A percentile compares a stretch with the other conserved stretches of the same genome.
Evolutionary conservation across 2,888 invertebrate species (phyloP).

Genomic region (Cheilosia impressa): DNA sequence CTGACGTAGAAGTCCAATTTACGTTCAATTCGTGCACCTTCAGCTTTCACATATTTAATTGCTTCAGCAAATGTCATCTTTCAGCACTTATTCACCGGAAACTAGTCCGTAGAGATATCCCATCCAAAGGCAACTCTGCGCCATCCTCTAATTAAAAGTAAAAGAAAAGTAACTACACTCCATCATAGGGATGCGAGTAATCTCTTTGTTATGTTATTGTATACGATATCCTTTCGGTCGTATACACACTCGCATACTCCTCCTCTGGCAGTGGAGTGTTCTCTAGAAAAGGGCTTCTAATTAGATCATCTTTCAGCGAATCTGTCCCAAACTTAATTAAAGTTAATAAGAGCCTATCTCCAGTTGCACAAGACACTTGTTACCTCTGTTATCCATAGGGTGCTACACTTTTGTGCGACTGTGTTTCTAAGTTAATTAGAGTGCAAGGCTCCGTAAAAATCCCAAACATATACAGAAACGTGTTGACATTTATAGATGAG

Average conservation of each 20-base stretch:
- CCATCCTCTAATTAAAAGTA: conserved; percentile 50
- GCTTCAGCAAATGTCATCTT: neutral
- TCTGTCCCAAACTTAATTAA: conserved; percentile 65
- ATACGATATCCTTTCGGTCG: conserved; percentile 3
- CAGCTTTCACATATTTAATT: neutral
- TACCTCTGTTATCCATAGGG: conserved; percentile 20
- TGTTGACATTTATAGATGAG: neutral
- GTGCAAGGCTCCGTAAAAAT: conserved; percentile 53
- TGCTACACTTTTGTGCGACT: neutral
- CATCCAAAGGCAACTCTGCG: neutral
- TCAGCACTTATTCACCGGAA: neutral
- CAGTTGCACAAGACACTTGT: conserved; percentile 44
- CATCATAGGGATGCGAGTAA: conserved; percentile 22
- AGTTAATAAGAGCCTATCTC: conserved; percentile 61
- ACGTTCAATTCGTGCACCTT: too few relatives aligned
- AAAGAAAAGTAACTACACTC: conserved; percentile 31
- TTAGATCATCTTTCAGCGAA: conserved; percentile 59
- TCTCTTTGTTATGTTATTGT: conserved; percentile 2
- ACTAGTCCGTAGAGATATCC: neutral
- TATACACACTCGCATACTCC: neutral
- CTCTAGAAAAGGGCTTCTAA: conserved; percentile 36
- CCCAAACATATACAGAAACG: neutral
- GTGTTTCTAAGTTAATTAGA: conserved; percentile 67
- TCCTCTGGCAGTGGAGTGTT: neutral
- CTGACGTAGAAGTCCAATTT: too few relatives aligned